These are phyloP conservation scores for Chionoecetes opilio DNA, from an alignment of 1,140 invertebrate genomes.

Conservation along the genomic window DNA sequence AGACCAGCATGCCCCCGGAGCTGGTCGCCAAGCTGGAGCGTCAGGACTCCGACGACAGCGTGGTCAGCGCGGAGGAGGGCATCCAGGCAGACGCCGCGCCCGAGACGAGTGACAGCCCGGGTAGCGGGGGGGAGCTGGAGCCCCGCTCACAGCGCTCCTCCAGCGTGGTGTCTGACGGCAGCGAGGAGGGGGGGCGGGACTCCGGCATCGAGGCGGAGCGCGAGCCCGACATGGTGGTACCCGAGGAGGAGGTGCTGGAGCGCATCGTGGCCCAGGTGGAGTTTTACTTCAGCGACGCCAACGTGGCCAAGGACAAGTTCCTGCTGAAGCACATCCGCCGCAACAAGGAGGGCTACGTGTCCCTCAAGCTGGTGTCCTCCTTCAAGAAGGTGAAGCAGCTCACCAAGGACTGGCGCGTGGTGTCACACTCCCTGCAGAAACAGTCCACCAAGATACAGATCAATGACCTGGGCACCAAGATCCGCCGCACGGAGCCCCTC, in stretches of 20 bases:
- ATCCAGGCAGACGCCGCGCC: constrained; percentile 67
- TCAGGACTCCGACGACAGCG: constrained; percentile 66
- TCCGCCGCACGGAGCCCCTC: constrained; percentile 92
- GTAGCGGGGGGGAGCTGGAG: constrained; percentile 60
- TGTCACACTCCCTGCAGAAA: constrained; percentile 91
- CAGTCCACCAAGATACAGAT: constrained; percentile 93
- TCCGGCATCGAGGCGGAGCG: constrained; percentile 81
- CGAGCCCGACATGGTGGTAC: constrained; percentile 81
- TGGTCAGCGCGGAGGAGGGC: constrained; percentile 72
- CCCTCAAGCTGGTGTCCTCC: constrained; percentile 96
- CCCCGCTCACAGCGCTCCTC: constrained; percentile 72
- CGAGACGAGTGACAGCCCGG: constrained; percentile 47
- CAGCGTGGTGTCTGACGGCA: constrained; percentile 78
- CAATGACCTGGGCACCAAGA: constrained; percentile 95
- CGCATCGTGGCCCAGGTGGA: constrained; percentile 92
- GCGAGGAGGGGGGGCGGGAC: constrained; percentile 80
- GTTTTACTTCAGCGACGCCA: constrained; percentile 97
- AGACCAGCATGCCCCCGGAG: constrained; percentile 73
- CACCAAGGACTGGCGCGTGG: constrained; percentile 96
- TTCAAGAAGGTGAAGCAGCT: constrained; percentile 96
- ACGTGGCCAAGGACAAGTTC: constrained; percentile 97
- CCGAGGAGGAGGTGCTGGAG: constrained; percentile 80
- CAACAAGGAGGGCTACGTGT: constrained; percentile 97
- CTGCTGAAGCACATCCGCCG: constrained; percentile 96
- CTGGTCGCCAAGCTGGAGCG: constrained; percentile 70